phyloP scores from a whole-genome alignment of 2,797 vertebrate genomes.

The Lagodon rhomboides region DNA sequence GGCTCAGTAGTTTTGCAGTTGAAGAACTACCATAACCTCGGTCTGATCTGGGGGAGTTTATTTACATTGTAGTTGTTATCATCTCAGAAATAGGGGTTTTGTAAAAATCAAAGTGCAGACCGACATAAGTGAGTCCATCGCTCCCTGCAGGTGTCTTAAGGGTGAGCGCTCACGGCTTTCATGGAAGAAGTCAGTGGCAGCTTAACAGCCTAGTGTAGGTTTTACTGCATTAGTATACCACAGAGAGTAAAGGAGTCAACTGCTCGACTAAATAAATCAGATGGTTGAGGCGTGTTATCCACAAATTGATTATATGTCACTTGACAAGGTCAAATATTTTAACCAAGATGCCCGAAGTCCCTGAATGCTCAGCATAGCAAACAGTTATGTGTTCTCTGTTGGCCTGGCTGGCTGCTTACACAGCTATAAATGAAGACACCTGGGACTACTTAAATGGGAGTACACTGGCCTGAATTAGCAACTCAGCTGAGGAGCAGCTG shows the following conservation, averaged over 20 bases:
- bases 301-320: constrained; percentile 85
- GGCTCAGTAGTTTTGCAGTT: not conserved
- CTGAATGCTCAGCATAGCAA: constrained; percentile 80
- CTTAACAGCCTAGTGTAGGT: constrained; percentile 59
- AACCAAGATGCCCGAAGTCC: constrained; percentile 75
- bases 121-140: constrained; percentile 48
- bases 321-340: constrained; percentile 84
- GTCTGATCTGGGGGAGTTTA: not conserved
- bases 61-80: constrained; percentile 19
- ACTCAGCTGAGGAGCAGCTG: constrained; percentile 80
- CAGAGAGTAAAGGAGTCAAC: constrained; percentile 74
- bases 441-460: constrained; percentile 81
- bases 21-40: not conserved
- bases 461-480: constrained; percentile 84
- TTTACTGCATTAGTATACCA: constrained; percentile 59
- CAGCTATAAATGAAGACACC: constrained; percentile 83
- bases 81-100: constrained; percentile 29
- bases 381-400: constrained; percentile 67
- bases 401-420: constrained; percentile 76
- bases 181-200: constrained; percentile 57
- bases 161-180: constrained; percentile 53
- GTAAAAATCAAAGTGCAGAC: constrained; percentile 44
- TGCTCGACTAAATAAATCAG: constrained; percentile 75
- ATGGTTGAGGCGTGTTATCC: constrained; percentile 73
- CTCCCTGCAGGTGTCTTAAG: constrained; percentile 66